These are phyloP conservation scores for Hirudo medicinalis DNA, from an alignment of 1,140 invertebrate genomes.

Conservation along the genomic window DNA sequence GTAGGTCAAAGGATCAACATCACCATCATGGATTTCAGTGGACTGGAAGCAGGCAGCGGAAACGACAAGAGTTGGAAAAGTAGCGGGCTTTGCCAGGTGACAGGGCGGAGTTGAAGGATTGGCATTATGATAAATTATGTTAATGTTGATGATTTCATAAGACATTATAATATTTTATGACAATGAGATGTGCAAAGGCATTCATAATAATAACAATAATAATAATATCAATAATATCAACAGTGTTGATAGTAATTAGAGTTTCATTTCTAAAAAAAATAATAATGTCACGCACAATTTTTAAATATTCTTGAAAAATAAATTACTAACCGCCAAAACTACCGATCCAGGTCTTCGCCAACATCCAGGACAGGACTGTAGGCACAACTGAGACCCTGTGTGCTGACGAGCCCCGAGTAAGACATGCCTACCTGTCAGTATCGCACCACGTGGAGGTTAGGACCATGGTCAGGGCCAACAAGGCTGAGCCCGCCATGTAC, in stretches of 20 bases:
- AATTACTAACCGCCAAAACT: no score
- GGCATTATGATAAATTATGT: no score
- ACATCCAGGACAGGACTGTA: background rate
- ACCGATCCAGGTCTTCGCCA: background rate
- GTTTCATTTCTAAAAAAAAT: no score
- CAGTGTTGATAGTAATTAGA: no score
- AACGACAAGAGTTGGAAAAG: background rate
- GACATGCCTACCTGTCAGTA: constrained; percentile 1
- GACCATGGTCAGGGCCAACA: background rate
- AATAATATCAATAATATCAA: no score
- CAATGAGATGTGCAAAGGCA: no score
- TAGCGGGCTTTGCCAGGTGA: background rate
- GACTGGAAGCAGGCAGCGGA: background rate
- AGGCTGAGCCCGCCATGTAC: constrained; percentile 2
- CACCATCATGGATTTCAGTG: constrained; percentile 21
- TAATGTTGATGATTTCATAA: no score
- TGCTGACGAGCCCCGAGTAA: background rate
- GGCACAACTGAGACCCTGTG: constrained; percentile 1
- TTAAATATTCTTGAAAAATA: no score
- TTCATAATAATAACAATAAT: no score
- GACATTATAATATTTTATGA: no score
- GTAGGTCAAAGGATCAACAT: constrained; percentile 20
- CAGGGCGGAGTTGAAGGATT: no score
- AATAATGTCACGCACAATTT: no score
- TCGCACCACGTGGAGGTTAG: constrained; percentile 6